Evolutionary conservation across 2,888 invertebrate genomes (phyloP).

Genomic region (Hemicrepidius hirtus): DNA sequence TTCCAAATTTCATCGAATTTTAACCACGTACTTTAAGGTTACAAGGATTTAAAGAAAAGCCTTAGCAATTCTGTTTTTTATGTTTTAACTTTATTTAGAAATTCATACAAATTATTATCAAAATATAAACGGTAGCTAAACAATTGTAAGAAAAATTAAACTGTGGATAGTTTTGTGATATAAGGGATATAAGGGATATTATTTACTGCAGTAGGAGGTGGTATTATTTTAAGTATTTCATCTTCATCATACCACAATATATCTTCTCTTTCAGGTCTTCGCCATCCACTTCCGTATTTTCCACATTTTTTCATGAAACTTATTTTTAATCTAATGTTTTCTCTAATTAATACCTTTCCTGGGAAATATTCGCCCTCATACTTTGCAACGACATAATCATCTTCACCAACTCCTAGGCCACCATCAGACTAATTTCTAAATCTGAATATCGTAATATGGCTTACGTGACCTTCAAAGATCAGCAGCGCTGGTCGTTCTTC

Average conservation of each 20-base stretch:
- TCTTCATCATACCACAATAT: slow-evolving; percentile 6
- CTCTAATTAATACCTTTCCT: slow-evolving; percentile 8
- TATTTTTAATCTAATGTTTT: slow-evolving; percentile 5
- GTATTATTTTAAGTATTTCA: slow-evolving; percentile 4
- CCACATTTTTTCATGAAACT: slow-evolving; percentile 6
- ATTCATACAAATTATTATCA: neutral
- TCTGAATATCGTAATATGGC: neutral
- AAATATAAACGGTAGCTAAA: slow-evolving; percentile 1
- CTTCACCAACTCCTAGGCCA: too few species aligned
- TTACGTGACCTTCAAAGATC: neutral
- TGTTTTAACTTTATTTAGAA: neutral
- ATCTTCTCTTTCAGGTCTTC: slow-evolving; percentile 2
- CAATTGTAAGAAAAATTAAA: slow-evolving; percentile 1
- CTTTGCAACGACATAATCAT: neutral
- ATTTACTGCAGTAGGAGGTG: slow-evolving; percentile 9
- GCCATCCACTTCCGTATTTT: slow-evolving; percentile 4
- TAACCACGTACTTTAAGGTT: slow-evolving; percentile 6
- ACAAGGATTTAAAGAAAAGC: neutral
- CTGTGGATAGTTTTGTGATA: slow-evolving; percentile 1
- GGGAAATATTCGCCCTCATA: slow-evolving; percentile 2
- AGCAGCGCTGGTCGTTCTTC: neutral
- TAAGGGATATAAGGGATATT: neutral
- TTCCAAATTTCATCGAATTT: slow-evolving; percentile 6
- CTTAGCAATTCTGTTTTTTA: neutral
- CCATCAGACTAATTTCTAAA: too few species aligned